Percentiles rank a stretch among this genome's conserved stretches.
These are phyloP conservation scores for Drosophila albomicans DNA, from an alignment of 1,140 invertebrate species.

Conservation along the genomic window DNA sequence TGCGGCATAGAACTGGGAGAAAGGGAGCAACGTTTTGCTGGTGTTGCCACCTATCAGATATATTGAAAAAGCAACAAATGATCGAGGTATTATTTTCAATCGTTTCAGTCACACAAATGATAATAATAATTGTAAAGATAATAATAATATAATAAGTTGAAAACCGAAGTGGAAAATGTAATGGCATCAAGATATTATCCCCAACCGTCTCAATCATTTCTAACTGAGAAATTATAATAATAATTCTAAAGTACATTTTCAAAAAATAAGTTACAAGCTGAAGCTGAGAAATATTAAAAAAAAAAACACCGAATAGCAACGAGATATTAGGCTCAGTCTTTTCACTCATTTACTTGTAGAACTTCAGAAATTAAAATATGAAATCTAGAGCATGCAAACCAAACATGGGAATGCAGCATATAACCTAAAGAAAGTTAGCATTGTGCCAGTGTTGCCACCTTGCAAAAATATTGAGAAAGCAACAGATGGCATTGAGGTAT, in stretches of 20 bases:
- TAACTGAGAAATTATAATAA: slow-evolving; percentile 28
- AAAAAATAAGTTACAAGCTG: too few relatives aligned
- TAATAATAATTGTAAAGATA: slow-evolving; percentile 11
- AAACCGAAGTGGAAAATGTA: not conserved
- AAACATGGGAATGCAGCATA: too few relatives aligned
- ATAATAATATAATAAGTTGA: too few relatives aligned
- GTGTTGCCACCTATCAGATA: slow-evolving; percentile 39
- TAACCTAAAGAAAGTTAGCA: too few relatives aligned
- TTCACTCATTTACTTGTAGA: too few relatives aligned
- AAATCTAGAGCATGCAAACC: too few relatives aligned
- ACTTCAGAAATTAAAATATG: too few relatives aligned
- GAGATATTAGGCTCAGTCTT: too few relatives aligned
- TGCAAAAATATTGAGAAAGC: too few relatives aligned
- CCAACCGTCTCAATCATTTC: slow-evolving; percentile 19
- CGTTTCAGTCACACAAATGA: slow-evolving; percentile 15
- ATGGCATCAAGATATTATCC: not conserved
- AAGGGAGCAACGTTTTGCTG: slow-evolving; percentile 18
- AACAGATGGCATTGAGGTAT: not conserved
- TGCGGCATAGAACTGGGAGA: slow-evolving; percentile 31
- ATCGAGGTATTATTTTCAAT: not conserved
- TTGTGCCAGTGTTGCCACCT: too few relatives aligned
- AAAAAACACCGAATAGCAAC: too few relatives aligned
- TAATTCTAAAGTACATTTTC: not conserved
- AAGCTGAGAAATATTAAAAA: too few relatives aligned
- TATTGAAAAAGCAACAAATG: slow-evolving; percentile 8